Evolutionary conservation across 2,113 vertebrate genomes (phyloP).

Genomic region (Perognathus longimembris): DNA sequence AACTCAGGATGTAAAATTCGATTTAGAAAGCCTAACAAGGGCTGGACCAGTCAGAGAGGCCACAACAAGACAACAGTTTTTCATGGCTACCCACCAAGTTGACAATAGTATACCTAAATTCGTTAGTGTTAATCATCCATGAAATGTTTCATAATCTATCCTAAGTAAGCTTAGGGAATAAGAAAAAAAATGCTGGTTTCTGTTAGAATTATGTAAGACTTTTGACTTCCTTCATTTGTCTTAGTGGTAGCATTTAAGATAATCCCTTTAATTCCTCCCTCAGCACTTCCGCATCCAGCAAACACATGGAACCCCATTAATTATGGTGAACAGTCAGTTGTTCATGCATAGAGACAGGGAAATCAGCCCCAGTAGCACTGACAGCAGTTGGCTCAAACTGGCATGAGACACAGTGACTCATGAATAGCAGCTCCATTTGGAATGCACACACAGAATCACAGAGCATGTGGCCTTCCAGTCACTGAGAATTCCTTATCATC

Average conservation of each 20-base stretch:
- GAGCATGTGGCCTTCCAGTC: fast-evolving
- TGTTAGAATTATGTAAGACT: background rate
- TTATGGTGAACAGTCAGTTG: background rate
- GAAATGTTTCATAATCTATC: background rate
- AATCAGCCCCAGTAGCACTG: background rate
- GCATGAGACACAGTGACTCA: background rate
- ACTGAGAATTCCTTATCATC: background rate
- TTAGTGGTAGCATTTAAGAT: background rate
- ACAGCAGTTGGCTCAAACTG: background rate
- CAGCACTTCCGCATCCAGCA: background rate
- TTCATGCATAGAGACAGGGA: background rate
- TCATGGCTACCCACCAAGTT: background rate
- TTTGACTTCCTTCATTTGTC: slow-evolving; percentile 1
- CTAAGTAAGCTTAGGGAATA: background rate
- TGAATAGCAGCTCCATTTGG: background rate
- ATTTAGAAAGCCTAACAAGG: background rate
- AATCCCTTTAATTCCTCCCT: background rate
- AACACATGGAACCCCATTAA: background rate
- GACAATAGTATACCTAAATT: background rate
- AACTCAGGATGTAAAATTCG: background rate
- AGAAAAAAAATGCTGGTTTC: background rate
- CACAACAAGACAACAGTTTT: background rate
- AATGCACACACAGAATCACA: background rate
- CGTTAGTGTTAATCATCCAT: background rate
- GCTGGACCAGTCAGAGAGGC: background rate